Evolutionary conservation across 1,140 invertebrate genomes (phyloP), one percentile per base, ranked within the genome.

Genomic region (Tachypleus tridentatus): DNA sequence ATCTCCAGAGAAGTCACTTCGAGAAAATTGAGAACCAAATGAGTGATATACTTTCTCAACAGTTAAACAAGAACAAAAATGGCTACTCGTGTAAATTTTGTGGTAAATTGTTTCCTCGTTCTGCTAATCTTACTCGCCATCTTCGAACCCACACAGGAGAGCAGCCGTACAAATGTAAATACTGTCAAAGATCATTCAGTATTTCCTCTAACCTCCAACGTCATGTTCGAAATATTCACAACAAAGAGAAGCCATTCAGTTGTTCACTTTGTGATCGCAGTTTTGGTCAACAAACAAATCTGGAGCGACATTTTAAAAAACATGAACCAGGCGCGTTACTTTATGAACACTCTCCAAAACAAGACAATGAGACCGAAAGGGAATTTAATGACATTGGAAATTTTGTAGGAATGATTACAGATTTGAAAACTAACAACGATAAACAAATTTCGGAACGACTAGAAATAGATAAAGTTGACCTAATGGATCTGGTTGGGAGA

Each of bases 61-160:
- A 71, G 29, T 80, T 79, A 63, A 80, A 80, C 11, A 93, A 92
- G 73, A 79, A 85, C n/a, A 91, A 93, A 72, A 60, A 60, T 7
- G 10, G 8, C 10, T 60, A 9, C 49, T 29, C 11, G 6, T 60
- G 59, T 11, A 11, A 49, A 5, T 8, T 49, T 49, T 60, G 59
- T 51, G 29, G 48, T 49, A 49, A 8, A 11, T 1, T 4, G 4
- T 60, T 60, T 11, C 8, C 8, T 3, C 11, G 48, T 9, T 10
- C 10, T 9, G 48, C 6, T 10, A 51, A 49, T 11, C 11, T 60
- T 4, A 47, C 48, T 4, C 10, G 5, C 1, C 59, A 60, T 51
- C 4, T 60, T 4, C 11, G 49, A 8, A 49, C 6, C 4, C 59
- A 60, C 49, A 49, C 59, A 4, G 59, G 59, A 49, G 59, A 60